Evolutionary conservation across 2,888 invertebrate species (phyloP).

Genomic region (Nebria salina): DNA sequence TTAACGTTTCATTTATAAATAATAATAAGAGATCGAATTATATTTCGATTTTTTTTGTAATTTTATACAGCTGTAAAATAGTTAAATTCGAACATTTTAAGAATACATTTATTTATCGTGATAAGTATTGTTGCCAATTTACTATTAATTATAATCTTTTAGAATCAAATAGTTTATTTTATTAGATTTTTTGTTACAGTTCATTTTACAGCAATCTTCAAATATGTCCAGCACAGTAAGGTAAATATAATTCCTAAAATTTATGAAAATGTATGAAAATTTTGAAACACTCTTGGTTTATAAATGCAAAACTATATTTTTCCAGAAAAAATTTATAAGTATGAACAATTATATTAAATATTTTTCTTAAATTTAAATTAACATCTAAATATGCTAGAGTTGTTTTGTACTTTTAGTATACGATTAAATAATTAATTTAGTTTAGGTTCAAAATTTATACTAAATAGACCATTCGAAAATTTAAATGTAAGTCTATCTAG

Average conservation of each 20-base stretch:
- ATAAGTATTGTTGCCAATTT: background rate
- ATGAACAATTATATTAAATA: no score
- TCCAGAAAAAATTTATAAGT: no score
- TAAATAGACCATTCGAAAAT: no score
- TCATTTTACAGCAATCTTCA: background rate
- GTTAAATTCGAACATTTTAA: background rate
- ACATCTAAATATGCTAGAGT: no score
- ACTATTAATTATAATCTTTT: background rate
- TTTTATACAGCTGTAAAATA: background rate
- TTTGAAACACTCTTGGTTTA: no score
- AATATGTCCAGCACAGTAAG: background rate
- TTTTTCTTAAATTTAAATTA: no score
- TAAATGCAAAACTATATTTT: no score
- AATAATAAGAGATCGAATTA: background rate
- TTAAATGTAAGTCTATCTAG: constrained; percentile 54
- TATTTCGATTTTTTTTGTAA: background rate
- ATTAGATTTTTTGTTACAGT: background rate
- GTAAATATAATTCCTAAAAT: background rate
- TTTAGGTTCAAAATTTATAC: no score
- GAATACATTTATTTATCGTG: background rate
- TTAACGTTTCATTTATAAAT: background rate
- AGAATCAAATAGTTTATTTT: background rate
- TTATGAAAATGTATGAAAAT: no score
- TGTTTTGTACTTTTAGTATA: no score
- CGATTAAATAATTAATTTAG: no score